These are phyloP conservation scores for Nerophis ophidion DNA, from an alignment of 2,113 vertebrate species.

Conservation along the genomic window DNA sequence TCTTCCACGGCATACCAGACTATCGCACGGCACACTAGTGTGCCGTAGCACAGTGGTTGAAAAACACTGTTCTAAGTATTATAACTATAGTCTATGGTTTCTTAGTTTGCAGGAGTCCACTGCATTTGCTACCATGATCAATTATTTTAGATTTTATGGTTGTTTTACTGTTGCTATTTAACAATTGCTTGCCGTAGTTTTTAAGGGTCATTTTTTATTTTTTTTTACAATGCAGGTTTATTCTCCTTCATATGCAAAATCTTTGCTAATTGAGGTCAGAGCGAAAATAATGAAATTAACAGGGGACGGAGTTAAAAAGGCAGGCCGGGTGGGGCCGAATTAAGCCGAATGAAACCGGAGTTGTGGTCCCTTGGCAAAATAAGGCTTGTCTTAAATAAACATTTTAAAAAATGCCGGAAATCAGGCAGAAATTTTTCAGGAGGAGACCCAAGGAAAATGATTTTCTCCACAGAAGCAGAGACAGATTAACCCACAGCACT, in stretches of 20 bases:
- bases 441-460: constrained; percentile 62
- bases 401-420: constrained; percentile 60
- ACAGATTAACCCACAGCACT: constrained; percentile 59
- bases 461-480: constrained; percentile 64
- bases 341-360: constrained; percentile 53
- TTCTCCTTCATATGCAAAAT: constrained; percentile 14
- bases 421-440: constrained; percentile 65
- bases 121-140: too few relatives aligned
- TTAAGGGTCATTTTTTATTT: too few relatives aligned
- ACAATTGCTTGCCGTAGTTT: too few relatives aligned
- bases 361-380: constrained; percentile 47
- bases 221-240: too few relatives aligned
- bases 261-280: constrained; percentile 73
- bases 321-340: constrained; percentile 48
- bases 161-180: too few relatives aligned
- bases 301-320: constrained; percentile 50
- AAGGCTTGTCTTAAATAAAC: not conserved
- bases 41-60: too few relatives aligned
- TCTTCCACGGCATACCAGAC: too few relatives aligned
- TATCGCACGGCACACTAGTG: too few relatives aligned
- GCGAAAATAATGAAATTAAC: constrained; percentile 71
- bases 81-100: too few relatives aligned
- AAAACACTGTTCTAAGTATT: too few relatives aligned
- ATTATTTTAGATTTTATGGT: too few relatives aligned
- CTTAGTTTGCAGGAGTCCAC: too few relatives aligned